Percentiles rank a stretch among this genome's conserved stretches.
phyloP scores from a whole-genome alignment of 2,888 invertebrate species.

The Drosophila rellima region DNA sequence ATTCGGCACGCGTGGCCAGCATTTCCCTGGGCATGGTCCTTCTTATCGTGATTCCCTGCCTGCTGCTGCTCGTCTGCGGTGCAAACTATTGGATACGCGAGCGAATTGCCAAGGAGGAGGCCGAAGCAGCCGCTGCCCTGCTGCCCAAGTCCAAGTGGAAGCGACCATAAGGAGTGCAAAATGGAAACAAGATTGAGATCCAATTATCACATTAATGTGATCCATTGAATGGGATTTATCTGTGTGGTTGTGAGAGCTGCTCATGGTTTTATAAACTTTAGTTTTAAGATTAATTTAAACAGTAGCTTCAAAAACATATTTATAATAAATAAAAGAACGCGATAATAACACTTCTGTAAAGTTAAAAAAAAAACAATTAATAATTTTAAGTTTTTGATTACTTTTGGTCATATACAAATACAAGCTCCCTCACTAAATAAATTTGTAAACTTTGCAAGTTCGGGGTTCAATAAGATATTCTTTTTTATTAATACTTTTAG shows the following conservation, averaged over 20 bases:
- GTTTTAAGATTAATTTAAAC: neutral
- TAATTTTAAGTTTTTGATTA: too few relatives aligned
- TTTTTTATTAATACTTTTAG: constrained; percentile 59
- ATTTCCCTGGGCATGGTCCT: constrained; percentile 92
- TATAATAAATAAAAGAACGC: constrained; percentile 9
- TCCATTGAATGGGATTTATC: constrained; percentile 24
- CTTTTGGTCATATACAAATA: too few relatives aligned
- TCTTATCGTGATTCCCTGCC: constrained; percentile 91
- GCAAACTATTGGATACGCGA: constrained; percentile 88
- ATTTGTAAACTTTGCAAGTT: constrained; percentile 6
- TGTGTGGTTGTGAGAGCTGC: constrained; percentile 12
- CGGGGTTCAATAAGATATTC: constrained; percentile 74
- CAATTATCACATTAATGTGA: constrained; percentile 51
- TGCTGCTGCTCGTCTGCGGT: constrained; percentile 90
- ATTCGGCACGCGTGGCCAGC: constrained; percentile 91
- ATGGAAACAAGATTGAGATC: constrained; percentile 18
- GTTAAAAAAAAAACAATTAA: too few relatives aligned
- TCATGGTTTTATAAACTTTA: neutral
- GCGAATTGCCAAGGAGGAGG: constrained; percentile 84
- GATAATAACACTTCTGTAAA: too few relatives aligned
- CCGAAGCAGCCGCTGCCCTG: constrained; percentile 69
- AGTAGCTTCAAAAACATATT: neutral
- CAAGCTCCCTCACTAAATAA: neutral
- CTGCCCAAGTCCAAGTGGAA: constrained; percentile 56
- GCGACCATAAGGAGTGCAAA: constrained; percentile 16